These are phyloP conservation scores for Mimumesa dahlbomi DNA, from an alignment of 2,888 invertebrate species.

Conservation along the genomic window DNA sequence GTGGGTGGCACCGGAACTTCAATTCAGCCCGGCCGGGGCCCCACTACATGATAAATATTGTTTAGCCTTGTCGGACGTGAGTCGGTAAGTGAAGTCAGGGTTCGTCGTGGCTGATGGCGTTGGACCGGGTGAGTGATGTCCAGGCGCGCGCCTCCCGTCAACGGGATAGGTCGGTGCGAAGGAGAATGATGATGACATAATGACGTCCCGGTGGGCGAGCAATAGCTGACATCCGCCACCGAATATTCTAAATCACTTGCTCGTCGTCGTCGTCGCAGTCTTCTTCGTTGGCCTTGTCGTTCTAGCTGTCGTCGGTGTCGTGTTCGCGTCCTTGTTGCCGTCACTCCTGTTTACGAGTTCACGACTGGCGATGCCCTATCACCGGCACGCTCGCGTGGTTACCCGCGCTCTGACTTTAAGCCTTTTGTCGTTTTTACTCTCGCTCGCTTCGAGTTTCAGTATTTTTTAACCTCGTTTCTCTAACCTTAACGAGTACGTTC, in stretches of 20 bases:
- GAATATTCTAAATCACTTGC: slow-evolving; percentile 79
- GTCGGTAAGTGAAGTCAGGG: slow-evolving; percentile 64
- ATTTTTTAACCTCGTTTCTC: too few species aligned
- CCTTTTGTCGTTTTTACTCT: too few species aligned
- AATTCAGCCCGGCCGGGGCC: slow-evolving; percentile 68
- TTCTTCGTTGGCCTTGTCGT: slow-evolving; percentile 49
- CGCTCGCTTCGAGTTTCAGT: too few species aligned
- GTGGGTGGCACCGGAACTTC: slow-evolving; percentile 77
- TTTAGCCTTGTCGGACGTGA: slow-evolving; percentile 71
- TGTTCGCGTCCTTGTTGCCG: slow-evolving; percentile 46
- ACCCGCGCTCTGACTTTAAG: slow-evolving; percentile 4
- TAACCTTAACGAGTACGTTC: too few species aligned
- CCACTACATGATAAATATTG: slow-evolving; percentile 74
- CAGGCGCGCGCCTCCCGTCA: slow-evolving; percentile 79
- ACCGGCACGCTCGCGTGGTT: background rate
- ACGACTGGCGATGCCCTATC: slow-evolving; percentile 21
- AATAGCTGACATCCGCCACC: slow-evolving; percentile 80
- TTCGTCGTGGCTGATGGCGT: slow-evolving; percentile 64
- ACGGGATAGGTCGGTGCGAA: slow-evolving; percentile 74
- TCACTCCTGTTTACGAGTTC: slow-evolving; percentile 54
- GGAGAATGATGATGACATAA: slow-evolving; percentile 80
- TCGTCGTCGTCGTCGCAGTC: slow-evolving; percentile 48
- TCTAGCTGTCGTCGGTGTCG: slow-evolving; percentile 47
- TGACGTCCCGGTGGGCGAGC: slow-evolving; percentile 80
- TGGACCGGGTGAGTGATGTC: slow-evolving; percentile 76